phyloP scores from a whole-genome alignment of 2,113 vertebrate genomes.

The Dicaeum eximium region DNA sequence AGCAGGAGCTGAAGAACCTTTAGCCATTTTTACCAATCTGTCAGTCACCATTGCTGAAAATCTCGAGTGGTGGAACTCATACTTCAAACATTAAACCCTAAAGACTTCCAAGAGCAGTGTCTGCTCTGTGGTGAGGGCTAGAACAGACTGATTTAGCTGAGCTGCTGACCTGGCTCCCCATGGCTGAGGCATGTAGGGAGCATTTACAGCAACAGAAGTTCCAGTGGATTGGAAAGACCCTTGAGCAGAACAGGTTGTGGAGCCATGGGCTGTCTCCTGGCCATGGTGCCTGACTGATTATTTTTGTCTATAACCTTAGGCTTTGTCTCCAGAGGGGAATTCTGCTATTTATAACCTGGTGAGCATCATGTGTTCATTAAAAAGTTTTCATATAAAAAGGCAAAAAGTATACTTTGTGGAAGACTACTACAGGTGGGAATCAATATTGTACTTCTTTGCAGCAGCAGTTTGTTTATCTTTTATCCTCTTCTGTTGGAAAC shows the following conservation, averaged over 20 bases:
- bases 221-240: not conserved
- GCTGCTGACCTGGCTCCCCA: not conserved
- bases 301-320: not conserved
- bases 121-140: not conserved
- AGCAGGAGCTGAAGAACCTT: not conserved
- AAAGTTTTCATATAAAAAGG: not conserved
- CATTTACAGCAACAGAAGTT: not conserved
- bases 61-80: accelerated
- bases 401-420: not conserved
- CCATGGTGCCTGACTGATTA: not conserved
- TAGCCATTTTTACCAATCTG: not conserved
- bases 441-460: not conserved
- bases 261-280: not conserved
- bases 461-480: not conserved
- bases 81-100: not conserved
- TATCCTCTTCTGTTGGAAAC: not conserved
- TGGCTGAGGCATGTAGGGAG: not conserved
- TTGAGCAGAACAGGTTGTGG: not conserved
- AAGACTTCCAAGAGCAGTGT: not conserved
- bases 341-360: not conserved
- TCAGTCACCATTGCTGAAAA: not conserved
- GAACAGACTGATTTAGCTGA: not conserved
- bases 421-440: not conserved
- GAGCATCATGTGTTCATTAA: not conserved
- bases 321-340: not conserved